These are phyloP conservation scores for Sebastolobus altivelis DNA, from an alignment of 2,797 vertebrate genomes.

Conservation along the genomic window DNA sequence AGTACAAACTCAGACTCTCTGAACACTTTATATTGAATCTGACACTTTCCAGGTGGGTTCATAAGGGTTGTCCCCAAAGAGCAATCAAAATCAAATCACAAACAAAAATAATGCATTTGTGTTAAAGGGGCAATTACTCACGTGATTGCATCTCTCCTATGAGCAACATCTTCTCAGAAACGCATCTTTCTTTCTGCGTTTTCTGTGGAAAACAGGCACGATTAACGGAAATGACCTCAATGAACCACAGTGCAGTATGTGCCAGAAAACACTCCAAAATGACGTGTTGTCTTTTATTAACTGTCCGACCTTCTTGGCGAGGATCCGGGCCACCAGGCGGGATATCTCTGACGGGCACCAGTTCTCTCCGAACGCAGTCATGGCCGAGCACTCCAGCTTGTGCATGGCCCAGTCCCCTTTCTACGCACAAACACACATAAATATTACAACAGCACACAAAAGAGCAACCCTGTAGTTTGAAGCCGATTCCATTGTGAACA, in stretches of 20 bases:
- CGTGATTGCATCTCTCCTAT: conserved; percentile 83
- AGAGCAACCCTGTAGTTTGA: neutral
- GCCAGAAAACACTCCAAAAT: neutral
- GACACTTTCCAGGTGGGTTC: neutral
- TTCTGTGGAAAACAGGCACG: conserved; percentile 68
- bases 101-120: neutral
- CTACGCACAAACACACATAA: conserved; percentile 75
- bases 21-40: neutral
- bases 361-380: conserved; percentile 90
- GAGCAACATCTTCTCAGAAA: conserved; percentile 80
- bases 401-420: conserved; percentile 96
- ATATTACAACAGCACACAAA: neutral
- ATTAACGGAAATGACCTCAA: neutral
- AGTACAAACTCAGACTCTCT: conserved; percentile 9
- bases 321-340: conserved; percentile 92
- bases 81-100: neutral
- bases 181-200: conserved; percentile 73
- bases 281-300: neutral
- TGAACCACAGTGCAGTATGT: neutral
- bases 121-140: conserved; percentile 64
- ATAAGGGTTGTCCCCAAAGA: neutral
- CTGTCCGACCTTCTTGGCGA: conserved; percentile 91
- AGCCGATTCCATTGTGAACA: neutral
- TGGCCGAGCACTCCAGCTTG: conserved; percentile 95
- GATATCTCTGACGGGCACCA: conserved; percentile 94